phyloP scores from a whole-genome alignment of 2,797 vertebrate species.

The Eremophila alpestris region DNA sequence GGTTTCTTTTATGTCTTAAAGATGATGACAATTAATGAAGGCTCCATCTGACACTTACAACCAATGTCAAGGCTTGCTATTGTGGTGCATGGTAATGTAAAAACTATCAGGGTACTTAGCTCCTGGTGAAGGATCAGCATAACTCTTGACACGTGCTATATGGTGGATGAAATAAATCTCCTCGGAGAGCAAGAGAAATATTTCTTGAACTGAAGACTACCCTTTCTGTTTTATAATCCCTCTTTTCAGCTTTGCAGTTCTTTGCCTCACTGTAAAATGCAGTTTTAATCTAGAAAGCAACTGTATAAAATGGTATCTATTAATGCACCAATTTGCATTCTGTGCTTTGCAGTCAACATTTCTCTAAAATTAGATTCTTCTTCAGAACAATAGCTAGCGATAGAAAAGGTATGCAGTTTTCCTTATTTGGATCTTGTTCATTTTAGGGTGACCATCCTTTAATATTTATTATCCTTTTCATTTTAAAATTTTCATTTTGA shows the following conservation, averaged over 20 bases:
- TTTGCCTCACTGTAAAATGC: conserved; percentile 13
- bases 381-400: background rate
- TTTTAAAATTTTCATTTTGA: background rate
- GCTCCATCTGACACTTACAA: conserved; percentile 30
- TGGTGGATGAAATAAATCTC: conserved; percentile 45
- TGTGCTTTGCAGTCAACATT: background rate
- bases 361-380: background rate
- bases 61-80: conserved; percentile 46
- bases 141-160: conserved; percentile 20
- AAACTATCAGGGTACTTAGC: conserved; percentile 34
- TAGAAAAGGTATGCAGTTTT: background rate
- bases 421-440: background rate
- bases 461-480: background rate
- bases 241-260: conserved; percentile 31
- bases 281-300: conserved; percentile 22
- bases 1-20: conserved; percentile 45
- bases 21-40: conserved; percentile 47
- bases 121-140: conserved; percentile 8
- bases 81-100: conserved; percentile 24
- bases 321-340: background rate
- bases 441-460: background rate
- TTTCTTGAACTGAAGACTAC: conserved; percentile 20
- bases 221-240: conserved; percentile 10
- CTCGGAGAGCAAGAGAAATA: conserved; percentile 13
- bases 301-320: background rate